Evolutionary conservation across 2,888 invertebrate genomes (phyloP).

Genomic region (Cheilosia pagana): DNA sequence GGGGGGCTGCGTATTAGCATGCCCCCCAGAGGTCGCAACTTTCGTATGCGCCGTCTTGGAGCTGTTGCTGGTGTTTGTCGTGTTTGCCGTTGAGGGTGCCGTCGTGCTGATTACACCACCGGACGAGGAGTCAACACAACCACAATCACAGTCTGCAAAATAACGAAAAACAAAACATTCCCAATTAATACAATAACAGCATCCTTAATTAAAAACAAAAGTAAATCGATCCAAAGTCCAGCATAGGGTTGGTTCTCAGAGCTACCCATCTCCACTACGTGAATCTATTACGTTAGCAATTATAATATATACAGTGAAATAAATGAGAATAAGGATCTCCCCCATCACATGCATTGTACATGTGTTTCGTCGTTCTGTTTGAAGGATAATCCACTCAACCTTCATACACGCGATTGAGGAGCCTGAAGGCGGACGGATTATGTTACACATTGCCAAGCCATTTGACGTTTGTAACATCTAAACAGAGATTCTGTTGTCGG

Average conservation of each 20-base stretch:
- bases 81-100: constrained; percentile 78
- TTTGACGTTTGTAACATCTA: constrained; percentile 46
- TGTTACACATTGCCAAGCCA: constrained; percentile 50
- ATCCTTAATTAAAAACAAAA: constrained; percentile 11
- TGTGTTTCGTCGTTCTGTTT: constrained; percentile 29
- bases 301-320: constrained; percentile 50
- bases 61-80: constrained; percentile 79
- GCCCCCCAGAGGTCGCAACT: constrained; percentile 84
- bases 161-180: background rate
- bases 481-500: background rate
- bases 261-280: constrained; percentile 3
- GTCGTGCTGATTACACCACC: constrained; percentile 73
- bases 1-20: constrained; percentile 85
- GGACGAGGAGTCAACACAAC: constrained; percentile 81
- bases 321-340: constrained; percentile 1
- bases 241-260: background rate
- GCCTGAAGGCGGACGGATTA: constrained; percentile 25
- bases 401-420: background rate
- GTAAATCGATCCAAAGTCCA: constrained; percentile 19
- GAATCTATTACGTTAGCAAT: constrained; percentile 40
- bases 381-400: constrained; percentile 54
- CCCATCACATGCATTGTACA: constrained; percentile 32
- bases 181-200: constrained; percentile 29
- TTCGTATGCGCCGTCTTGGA: constrained; percentile 84
- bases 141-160: constrained; percentile 82